A percentile compares a stretch with the other conserved stretches of the same genome.
phyloP scores from a whole-genome alignment of 2,797 vertebrate genomes.

The Microctenopoma stevenorrisi region DNA sequence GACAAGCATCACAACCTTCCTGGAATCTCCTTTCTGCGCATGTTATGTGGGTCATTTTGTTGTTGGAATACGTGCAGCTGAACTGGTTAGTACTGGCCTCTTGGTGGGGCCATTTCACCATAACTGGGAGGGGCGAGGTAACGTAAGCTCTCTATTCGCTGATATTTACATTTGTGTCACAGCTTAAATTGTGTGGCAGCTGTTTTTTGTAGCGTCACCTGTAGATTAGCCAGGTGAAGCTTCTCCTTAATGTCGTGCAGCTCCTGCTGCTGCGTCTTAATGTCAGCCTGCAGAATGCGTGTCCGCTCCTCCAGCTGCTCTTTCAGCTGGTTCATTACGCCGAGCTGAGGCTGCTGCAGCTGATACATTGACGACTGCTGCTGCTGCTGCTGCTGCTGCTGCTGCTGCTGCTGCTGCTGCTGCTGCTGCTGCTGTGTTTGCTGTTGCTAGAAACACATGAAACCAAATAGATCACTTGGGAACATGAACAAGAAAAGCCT shows the following conservation, averaged over 20 bases:
- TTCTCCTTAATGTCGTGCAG: conserved; percentile 90
- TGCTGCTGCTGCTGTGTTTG: conserved; percentile 59
- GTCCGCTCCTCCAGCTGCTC: conserved; percentile 90
- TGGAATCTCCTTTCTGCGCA: neutral
- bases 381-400: conserved; percentile 70
- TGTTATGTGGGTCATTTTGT: conserved; percentile 14
- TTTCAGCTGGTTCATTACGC: conserved; percentile 90
- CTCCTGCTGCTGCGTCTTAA: conserved; percentile 89
- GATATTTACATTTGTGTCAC: neutral
- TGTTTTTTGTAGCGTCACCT: conserved; percentile 70
- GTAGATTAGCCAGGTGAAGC: conserved; percentile 87
- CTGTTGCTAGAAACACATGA: conserved; percentile 55
- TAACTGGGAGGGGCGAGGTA: conserved; percentile 13
- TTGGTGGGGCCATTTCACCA: conserved; percentile 64
- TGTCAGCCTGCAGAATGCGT: conserved; percentile 88
- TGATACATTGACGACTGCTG: conserved; percentile 79
- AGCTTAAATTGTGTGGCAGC: neutral
- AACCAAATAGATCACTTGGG: conserved; percentile 13
- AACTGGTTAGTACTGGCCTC: conserved; percentile 44
- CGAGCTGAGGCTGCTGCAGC: conserved; percentile 85
- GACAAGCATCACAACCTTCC: neutral
- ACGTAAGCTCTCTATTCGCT: conserved; percentile 5
- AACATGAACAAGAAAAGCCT: conserved; percentile 13
- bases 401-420: conserved; percentile 63
- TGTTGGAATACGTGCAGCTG: neutral